Conservation (phyloP, 1,140 invertebrate species). For the Rhyzopertha dominica region DNA sequence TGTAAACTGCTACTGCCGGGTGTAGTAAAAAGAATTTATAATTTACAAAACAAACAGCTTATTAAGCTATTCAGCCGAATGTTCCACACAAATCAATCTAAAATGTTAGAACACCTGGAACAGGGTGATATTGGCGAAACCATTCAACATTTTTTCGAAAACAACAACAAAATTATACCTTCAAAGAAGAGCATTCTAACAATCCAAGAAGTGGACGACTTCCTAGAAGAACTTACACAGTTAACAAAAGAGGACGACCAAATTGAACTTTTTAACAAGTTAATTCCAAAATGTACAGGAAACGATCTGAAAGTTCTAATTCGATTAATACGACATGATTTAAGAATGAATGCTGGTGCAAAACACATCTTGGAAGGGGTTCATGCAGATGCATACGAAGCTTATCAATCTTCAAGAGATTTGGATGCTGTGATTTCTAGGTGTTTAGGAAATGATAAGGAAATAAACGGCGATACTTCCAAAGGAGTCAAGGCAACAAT, state of each 20-base stretch:
- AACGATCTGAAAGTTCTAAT: constrained; percentile 85
- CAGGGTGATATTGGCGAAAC: constrained; percentile 88
- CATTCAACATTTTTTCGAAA: constrained; percentile 72
- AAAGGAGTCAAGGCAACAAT: constrained; percentile 48
- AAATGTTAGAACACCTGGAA: constrained; percentile 82
- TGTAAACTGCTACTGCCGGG: constrained; percentile 79
- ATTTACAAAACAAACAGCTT: constrained; percentile 87
- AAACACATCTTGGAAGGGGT: constrained; percentile 86
- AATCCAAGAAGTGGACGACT: constrained; percentile 72
- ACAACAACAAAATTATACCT: constrained; percentile 57
- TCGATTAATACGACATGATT: constrained; percentile 83
- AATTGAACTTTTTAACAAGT: constrained; percentile 64
- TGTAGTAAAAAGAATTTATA: constrained; percentile 79
- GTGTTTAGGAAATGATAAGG: constrained; percentile 41
- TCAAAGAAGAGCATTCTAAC: constrained; percentile 65
- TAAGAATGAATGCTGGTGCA: constrained; percentile 86
- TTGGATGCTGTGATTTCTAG: constrained; percentile 66
- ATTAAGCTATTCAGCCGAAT: constrained; percentile 84
- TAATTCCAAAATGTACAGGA: constrained; percentile 71
- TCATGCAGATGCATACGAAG: constrained; percentile 78
- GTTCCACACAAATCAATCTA: constrained; percentile 65
- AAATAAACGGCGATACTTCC: constrained; percentile 1
- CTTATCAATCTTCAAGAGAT: constrained; percentile 81
- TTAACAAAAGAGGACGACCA: constrained; percentile 87
- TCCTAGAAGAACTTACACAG: constrained; percentile 66